These are phyloP conservation scores for Kradibia gibbosae DNA, from an alignment of 1,140 invertebrate genomes.

Conservation along the genomic window DNA sequence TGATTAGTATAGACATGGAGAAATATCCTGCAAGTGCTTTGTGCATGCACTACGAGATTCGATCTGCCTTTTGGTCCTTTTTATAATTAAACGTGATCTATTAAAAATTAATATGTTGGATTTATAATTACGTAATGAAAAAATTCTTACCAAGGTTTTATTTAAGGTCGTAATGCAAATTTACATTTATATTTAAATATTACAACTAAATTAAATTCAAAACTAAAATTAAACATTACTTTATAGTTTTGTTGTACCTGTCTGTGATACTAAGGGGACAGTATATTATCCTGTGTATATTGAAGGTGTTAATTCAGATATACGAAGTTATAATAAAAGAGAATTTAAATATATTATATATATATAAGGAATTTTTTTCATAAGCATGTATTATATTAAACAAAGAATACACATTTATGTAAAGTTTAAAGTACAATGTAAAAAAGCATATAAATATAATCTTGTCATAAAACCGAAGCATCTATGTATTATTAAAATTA, in stretches of 20 bases:
- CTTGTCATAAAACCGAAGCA: neutral
- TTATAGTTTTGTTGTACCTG: conserved; percentile 68
- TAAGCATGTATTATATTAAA: conserved; percentile 29
- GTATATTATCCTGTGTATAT: conserved; percentile 64
- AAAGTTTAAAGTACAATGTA: conserved; percentile 22
- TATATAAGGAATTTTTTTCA: conserved; percentile 35
- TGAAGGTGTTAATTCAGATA: conserved; percentile 45
- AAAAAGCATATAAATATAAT: conserved; percentile 4
- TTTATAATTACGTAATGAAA: neutral
- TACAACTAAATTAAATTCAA: conserved; percentile 23
- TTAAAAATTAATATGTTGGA: neutral
- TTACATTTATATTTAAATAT: conserved; percentile 7
- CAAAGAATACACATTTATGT: neutral
- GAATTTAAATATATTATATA: conserved; percentile 7
- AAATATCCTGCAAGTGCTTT: conserved; percentile 22
- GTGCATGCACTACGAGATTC: neutral
- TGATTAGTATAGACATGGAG: neutral
- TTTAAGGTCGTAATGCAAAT: neutral
- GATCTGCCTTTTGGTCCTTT: neutral
- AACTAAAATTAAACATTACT: conserved; percentile 59
- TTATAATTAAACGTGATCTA: neutral
- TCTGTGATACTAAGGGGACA: conserved; percentile 69
- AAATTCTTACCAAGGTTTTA: neutral
- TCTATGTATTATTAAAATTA: neutral
- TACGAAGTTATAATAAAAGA: neutral